These are phyloP conservation scores for Ctenicera cuprea DNA, from an alignment of 2,888 invertebrate genomes.

Conservation along the genomic window DNA sequence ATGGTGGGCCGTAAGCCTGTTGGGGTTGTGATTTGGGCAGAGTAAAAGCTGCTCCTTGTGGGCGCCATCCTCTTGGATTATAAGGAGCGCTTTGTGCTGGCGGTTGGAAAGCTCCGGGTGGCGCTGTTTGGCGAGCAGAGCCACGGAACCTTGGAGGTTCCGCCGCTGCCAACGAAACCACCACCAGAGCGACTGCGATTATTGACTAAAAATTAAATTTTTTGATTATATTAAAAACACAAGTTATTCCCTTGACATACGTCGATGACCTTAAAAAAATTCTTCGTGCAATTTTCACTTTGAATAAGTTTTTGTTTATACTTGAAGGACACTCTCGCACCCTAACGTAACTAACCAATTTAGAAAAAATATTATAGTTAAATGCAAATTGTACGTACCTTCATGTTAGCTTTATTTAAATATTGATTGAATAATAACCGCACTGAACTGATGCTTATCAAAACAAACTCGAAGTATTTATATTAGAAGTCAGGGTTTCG, in stretches of 20 bases:
- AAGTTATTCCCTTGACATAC: conserved; percentile 59
- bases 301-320: conserved; percentile 9
- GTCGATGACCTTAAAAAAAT: conserved; percentile 62
- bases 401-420: conserved; percentile 45
- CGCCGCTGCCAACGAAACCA: conserved; percentile 70
- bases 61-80: conserved; percentile 71
- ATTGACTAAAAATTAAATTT: conserved; percentile 32
- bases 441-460: conserved; percentile 53
- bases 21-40: conserved; percentile 66
- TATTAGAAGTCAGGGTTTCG: conserved; percentile 39
- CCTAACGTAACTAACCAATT: conserved; percentile 5
- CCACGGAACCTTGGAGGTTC: conserved; percentile 71
- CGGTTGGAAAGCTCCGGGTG: conserved; percentile 47
- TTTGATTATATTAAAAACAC: neutral
- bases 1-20: conserved; percentile 62
- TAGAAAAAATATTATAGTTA: neutral
- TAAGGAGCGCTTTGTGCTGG: conserved; percentile 67
- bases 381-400: conserved; percentile 47
- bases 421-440: conserved; percentile 22
- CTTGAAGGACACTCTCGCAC: neutral
- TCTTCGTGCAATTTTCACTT: conserved; percentile 58
- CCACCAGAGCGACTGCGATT: conserved; percentile 67
- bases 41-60: conserved; percentile 71
- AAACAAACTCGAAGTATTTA: conserved; percentile 50
- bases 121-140: conserved; percentile 63